phyloP scores from a whole-genome alignment of 30 jellyfish, hydroid and myxozoan genomes.

The Pelagia noctiluca region DNA sequence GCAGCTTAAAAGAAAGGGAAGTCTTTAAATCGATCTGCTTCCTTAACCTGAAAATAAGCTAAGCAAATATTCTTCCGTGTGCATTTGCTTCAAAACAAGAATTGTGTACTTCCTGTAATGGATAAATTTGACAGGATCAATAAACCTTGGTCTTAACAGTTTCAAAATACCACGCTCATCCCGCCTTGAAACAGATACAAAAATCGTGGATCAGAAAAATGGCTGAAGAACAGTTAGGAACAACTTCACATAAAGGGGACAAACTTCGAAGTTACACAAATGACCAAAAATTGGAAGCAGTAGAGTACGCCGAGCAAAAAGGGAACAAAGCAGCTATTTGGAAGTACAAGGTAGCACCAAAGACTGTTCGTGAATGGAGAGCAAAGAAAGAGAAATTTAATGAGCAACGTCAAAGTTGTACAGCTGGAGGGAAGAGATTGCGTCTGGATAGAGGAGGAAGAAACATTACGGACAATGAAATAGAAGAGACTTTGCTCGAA shows the following conservation, averaged over 20 bases:
- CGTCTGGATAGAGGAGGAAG: conserved; percentile 32
- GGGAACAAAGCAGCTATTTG: conserved; percentile 40
- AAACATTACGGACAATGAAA: conserved; percentile 8
- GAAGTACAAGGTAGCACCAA: conserved; percentile 32
- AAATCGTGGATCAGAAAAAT: conserved; percentile 32
- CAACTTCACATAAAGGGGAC: neutral
- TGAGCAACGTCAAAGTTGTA: neutral
- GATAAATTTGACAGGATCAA: neutral
- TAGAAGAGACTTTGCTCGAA: conserved; percentile 41
- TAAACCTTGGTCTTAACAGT: neutral
- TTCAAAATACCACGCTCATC: no score
- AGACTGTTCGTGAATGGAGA: conserved; percentile 35
- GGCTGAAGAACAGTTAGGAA: neutral
- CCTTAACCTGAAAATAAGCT: conserved; percentile 20
- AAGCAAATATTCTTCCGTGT: no score
- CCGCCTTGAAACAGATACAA: no score
- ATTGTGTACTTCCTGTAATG: neutral
- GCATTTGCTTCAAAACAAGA: neutral
- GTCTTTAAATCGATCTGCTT: no score
- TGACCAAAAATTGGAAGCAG: conserved; percentile 25
- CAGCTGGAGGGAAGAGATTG: neutral
- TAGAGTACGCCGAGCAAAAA: conserved; percentile 32
- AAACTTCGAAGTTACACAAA: conserved; percentile 16
- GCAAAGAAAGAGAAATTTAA: conserved; percentile 8
- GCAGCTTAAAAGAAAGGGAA: no score